Evolutionary conservation across 2,797 vertebrate genomes (phyloP).

Genomic region (Cephalopachus bancanus): DNA sequence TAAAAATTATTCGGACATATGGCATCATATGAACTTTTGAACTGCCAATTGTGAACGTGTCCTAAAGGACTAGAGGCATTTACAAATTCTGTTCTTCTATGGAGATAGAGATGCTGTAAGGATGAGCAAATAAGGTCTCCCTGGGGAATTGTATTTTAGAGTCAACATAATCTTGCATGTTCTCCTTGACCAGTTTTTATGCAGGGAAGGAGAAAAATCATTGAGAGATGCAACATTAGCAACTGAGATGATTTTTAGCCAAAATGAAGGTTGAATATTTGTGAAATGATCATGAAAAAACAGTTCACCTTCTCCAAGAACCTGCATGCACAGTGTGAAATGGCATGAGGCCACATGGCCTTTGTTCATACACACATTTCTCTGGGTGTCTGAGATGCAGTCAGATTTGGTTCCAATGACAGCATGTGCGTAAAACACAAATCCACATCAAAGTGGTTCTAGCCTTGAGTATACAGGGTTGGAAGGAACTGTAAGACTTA

Average conservation of each 20-base stretch:
- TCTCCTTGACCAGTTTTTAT: conserved; percentile 77
- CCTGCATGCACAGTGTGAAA: background rate
- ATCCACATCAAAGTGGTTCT: conserved; percentile 74
- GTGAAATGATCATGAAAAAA: conserved; percentile 25
- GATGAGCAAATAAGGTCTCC: conserved; percentile 64
- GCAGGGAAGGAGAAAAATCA: conserved; percentile 68
- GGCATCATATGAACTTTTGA: conserved; percentile 96
- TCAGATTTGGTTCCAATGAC: conserved; percentile 20
- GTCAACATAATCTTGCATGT: conserved; percentile 65
- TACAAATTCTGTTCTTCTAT: conserved; percentile 72
- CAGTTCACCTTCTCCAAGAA: conserved; percentile 28
- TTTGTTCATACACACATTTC: background rate
- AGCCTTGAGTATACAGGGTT: conserved; percentile 29
- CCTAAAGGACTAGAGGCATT: conserved; percentile 76
- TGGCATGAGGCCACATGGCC: background rate
- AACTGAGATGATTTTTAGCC: conserved; percentile 75
- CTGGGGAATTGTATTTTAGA: conserved; percentile 51
- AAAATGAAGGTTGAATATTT: conserved; percentile 72
- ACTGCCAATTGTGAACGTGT: conserved; percentile 86
- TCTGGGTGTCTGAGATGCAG: background rate
- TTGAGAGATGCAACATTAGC: conserved; percentile 75
- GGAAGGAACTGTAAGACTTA: conserved; percentile 74
- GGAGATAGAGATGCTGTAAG: conserved; percentile 61
- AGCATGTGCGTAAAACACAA: conserved; percentile 57
- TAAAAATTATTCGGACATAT: conserved; percentile 95